These are phyloP conservation scores for Nerophis lumbriciformis DNA, from an alignment of 2,113 vertebrate genomes.

Conservation along the genomic window DNA sequence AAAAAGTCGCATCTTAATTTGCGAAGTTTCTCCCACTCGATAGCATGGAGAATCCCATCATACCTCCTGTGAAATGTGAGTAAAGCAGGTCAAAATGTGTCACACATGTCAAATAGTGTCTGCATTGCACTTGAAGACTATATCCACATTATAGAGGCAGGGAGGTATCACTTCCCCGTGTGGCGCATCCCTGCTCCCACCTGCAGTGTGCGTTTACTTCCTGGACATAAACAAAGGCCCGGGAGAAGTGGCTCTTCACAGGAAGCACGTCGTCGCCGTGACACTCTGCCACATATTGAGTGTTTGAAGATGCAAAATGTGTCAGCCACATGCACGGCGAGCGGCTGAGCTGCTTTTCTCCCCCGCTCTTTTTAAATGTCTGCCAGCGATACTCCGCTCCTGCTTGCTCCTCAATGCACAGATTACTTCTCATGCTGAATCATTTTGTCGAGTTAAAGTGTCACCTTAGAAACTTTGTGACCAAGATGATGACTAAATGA, in stretches of 20 bases:
- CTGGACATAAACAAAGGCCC: not conserved
- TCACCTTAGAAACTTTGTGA: too few species aligned
- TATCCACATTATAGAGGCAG: too few species aligned
- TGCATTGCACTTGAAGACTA: too few species aligned
- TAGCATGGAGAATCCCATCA: too few species aligned
- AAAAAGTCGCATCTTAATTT: too few species aligned
- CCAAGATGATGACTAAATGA: too few species aligned
- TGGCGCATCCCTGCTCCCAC: not conserved
- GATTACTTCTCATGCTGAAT: not conserved
- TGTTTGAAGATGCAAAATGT: constrained; percentile 2
- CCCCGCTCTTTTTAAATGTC: not conserved
- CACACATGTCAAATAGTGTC: too few species aligned
- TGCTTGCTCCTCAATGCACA: not conserved
- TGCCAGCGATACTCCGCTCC: not conserved
- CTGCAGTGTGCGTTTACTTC: not conserved
- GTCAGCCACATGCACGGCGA: not conserved
- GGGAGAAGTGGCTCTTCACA: not conserved
- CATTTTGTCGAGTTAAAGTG: not conserved
- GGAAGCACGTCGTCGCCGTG: not conserved
- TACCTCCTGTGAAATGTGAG: too few species aligned
- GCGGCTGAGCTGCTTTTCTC: not conserved
- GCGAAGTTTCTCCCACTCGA: too few species aligned
- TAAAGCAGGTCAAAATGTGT: too few species aligned
- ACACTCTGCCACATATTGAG: not conserved
- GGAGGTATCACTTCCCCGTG: too few species aligned